These are phyloP conservation scores for Syndactyla subalaris DNA, from an alignment of 2,797 vertebrate species.

Conservation along the genomic window DNA sequence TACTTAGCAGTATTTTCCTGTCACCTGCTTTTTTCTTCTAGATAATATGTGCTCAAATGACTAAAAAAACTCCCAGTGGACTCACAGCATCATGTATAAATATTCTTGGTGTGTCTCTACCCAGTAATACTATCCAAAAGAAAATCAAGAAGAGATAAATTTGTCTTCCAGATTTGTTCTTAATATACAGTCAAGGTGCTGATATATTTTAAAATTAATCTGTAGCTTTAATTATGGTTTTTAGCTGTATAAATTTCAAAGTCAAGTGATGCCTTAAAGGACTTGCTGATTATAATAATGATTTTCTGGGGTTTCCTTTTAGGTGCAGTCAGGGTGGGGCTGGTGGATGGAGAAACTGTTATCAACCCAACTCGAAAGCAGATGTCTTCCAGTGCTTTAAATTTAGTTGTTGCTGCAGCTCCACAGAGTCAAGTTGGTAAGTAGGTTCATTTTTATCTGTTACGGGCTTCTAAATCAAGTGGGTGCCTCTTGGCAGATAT, in stretches of 20 bases:
- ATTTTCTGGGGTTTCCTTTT: conserved; percentile 37
- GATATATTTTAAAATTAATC: background rate
- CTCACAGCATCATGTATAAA: background rate
- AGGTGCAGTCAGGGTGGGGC: conserved; percentile 94
- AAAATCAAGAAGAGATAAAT: background rate
- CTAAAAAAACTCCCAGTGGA: background rate
- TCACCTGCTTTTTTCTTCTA: background rate
- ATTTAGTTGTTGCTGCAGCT: conserved; percentile 89
- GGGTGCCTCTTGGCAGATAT: background rate
- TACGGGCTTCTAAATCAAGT: background rate
- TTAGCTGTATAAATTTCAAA: background rate
- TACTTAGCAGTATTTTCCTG: background rate
- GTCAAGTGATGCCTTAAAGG: background rate
- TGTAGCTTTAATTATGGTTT: background rate
- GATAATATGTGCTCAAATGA: background rate
- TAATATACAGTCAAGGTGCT: accelerated
- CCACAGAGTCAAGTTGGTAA: conserved; percentile 90
- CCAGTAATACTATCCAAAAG: background rate
- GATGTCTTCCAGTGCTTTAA: conserved; percentile 88
- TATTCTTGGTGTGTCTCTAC: background rate
- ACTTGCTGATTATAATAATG: background rate
- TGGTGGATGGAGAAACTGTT: conserved; percentile 86
- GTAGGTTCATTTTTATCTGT: conserved; percentile 10
- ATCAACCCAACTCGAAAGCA: conserved; percentile 92
- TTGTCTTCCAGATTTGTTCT: background rate